Percentiles rank a stretch among this genome's conserved stretches.
Conservation (phyloP, 2,113 vertebrate species). For the Pseudopipra pipra region DNA sequence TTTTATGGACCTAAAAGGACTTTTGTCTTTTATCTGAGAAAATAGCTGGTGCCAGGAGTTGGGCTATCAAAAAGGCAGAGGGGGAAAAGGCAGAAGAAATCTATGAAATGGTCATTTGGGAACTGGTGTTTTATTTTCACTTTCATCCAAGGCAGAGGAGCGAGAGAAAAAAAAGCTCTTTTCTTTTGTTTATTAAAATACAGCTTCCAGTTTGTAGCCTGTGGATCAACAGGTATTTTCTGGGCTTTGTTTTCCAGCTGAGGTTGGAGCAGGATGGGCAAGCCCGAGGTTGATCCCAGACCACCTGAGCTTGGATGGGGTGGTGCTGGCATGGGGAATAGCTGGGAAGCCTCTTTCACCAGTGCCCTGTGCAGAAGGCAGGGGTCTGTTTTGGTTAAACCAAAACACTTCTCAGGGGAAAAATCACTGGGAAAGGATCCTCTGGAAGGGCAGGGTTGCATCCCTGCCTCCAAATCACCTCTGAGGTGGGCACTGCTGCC, state of each 20-base stretch:
- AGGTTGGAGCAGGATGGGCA: neutral
- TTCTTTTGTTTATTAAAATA: neutral
- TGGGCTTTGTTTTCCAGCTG: neutral
- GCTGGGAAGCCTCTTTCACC: neutral
- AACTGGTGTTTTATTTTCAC: slow-evolving; percentile 48
- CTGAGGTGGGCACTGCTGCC: rapidly evolving
- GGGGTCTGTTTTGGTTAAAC: neutral
- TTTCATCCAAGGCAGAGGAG: neutral
- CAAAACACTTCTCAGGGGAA: neutral
- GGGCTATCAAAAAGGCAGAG: slow-evolving; percentile 44
- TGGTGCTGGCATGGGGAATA: rapidly evolving
- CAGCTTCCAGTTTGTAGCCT: neutral
- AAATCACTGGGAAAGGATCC: neutral
- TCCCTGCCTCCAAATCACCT: neutral
- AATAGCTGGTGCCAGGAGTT: slow-evolving; percentile 49
- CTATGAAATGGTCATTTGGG: slow-evolving; percentile 41
- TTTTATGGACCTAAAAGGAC: slow-evolving; percentile 65
- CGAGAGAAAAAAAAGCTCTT: neutral
- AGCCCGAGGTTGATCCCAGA: neutral
- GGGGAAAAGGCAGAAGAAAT: neutral
- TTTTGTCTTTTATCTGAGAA: slow-evolving; percentile 72
- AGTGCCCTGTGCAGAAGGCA: rapidly evolving
- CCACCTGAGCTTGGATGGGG: neutral
- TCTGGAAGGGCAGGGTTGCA: neutral
- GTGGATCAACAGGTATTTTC: slow-evolving; percentile 24